A percentile compares a stretch with the other conserved stretches of the same genome.
phyloP scores from a whole-genome alignment of 2,888 invertebrate genomes.

The Lydus trimaculatus region DNA sequence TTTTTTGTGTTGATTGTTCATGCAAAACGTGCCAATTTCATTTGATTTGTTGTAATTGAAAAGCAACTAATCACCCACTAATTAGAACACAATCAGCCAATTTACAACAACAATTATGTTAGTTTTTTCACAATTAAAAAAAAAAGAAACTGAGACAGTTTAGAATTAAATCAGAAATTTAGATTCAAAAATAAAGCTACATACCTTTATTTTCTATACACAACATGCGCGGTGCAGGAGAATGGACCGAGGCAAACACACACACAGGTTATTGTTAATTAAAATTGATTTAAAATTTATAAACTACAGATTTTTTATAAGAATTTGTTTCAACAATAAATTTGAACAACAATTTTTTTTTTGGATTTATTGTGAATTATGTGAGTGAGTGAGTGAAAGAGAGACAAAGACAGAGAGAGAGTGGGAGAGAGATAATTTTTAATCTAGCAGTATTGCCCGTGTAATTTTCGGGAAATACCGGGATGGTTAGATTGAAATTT shows the following conservation, averaged over 20 bases:
- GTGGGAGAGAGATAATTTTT: background rate
- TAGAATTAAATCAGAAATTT: background rate
- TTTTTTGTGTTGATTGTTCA: slow-evolving; percentile 5
- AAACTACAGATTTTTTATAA: slow-evolving; percentile 10
- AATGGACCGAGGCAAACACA: slow-evolving; percentile 56
- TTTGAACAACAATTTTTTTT: background rate
- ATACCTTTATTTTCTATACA: slow-evolving; percentile 62
- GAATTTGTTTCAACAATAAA: too few relatives aligned
- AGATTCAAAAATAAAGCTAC: slow-evolving; percentile 51
- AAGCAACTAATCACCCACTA: slow-evolving; percentile 22
- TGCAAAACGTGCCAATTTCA: slow-evolving; percentile 28
- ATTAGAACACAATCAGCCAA: slow-evolving; percentile 26
- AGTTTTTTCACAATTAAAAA: too few relatives aligned
- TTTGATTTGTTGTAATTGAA: background rate
- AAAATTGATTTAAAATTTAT: slow-evolving; percentile 1
- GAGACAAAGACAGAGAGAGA: background rate
- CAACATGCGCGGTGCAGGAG: slow-evolving; percentile 57
- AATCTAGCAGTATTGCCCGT: background rate
- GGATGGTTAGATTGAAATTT: background rate
- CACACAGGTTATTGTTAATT: slow-evolving; percentile 49
- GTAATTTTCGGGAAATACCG: background rate
- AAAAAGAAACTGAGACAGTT: background rate
- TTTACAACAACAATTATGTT: slow-evolving; percentile 18
- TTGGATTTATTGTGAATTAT: background rate
- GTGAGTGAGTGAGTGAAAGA: too few relatives aligned